Evolutionary conservation across 2,888 invertebrate species (phyloP).

Genomic region (Orgyia antiqua): DNA sequence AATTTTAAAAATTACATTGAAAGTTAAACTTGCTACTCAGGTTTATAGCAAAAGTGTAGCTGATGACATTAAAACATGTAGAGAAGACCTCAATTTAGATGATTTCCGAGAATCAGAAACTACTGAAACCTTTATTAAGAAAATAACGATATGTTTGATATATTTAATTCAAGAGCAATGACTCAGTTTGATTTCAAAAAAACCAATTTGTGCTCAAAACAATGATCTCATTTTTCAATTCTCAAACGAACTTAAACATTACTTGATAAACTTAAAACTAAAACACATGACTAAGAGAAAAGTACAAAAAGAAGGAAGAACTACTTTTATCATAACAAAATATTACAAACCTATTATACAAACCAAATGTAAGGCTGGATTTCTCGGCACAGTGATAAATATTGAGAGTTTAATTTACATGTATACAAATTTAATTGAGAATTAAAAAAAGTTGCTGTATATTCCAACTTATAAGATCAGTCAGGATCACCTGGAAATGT

Average conservation of each 20-base stretch:
- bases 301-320: neutral
- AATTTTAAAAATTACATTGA: conserved; percentile 8
- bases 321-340: neutral
- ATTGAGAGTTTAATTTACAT: conserved; percentile 1
- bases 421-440: neutral
- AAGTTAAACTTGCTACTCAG: conserved; percentile 3
- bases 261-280: neutral
- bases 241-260: neutral
- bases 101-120: conserved; percentile 6
- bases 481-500: conserved; percentile 14
- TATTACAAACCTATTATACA: conserved; percentile 5
- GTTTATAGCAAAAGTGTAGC: conserved; percentile 1
- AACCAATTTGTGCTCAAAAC: conserved; percentile 7
- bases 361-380: conserved; percentile 8
- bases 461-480: conserved; percentile 2
- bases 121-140: conserved; percentile 9
- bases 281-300: neutral
- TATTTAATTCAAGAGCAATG: conserved; percentile 14
- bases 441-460: neutral
- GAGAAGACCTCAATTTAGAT: conserved; percentile 3
- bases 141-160: conserved; percentile 24
- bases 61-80: conserved; percentile 4
- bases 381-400: conserved; percentile 9
- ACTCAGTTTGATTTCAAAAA: conserved; percentile 7
- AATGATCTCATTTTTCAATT: conserved; percentile 1